Evolutionary conservation across 2,113 vertebrate species (phyloP).

Genomic region (Grus americana): DNA sequence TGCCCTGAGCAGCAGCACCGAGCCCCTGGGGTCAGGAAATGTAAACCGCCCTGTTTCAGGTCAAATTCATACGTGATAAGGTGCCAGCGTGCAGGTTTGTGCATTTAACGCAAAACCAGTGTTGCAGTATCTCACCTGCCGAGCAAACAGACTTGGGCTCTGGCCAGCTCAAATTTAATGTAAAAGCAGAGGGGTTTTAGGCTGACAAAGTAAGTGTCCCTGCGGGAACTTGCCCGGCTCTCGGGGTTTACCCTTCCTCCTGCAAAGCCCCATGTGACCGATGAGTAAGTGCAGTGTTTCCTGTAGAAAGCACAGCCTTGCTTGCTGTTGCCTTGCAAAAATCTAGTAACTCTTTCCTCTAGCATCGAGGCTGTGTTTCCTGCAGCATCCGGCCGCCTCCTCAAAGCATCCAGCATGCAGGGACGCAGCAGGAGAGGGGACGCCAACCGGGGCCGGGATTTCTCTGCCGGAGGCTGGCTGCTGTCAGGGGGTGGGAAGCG

Average conservation of each 20-base stretch:
- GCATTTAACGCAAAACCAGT: background rate
- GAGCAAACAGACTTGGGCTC: background rate
- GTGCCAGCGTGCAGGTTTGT: background rate
- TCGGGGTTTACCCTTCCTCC: slow-evolving; percentile 31
- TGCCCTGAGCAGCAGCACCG: background rate
- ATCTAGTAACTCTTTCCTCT: background rate
- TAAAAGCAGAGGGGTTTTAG: background rate
- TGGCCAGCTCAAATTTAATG: accelerated
- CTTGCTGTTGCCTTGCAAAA: background rate
- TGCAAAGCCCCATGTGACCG: slow-evolving; percentile 38
- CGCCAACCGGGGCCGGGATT: background rate
- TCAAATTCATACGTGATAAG: background rate
- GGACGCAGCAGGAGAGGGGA: background rate
- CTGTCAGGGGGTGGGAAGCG: background rate
- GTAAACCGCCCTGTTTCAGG: accelerated
- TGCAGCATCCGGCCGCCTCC: background rate
- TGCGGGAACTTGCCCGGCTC: background rate
- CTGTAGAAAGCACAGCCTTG: background rate
- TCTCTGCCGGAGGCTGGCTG: background rate
- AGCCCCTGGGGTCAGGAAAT: background rate
- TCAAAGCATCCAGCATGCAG: background rate
- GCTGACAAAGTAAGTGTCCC: background rate
- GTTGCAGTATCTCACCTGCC: background rate
- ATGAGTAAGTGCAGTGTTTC: slow-evolving; percentile 51
- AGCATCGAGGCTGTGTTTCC: background rate